phyloP scores from a whole-genome alignment of 2,888 invertebrate species.

The Hemistola chrysoprasaria region DNA sequence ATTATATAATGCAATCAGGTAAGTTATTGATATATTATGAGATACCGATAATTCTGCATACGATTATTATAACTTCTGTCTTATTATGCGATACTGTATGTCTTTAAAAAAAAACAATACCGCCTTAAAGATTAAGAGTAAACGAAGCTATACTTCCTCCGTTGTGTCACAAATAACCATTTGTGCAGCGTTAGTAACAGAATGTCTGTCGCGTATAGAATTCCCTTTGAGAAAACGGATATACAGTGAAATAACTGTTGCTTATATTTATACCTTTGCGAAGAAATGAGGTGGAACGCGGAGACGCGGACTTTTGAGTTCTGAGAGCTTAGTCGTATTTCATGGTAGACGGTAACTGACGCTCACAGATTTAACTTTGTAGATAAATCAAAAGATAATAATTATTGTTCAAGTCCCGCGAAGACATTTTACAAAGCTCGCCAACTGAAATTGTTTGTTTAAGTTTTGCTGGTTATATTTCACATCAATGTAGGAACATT shows the following conservation, averaged over 20 bases:
- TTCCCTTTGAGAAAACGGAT: constrained; percentile 20
- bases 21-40: no score
- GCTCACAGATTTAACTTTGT: constrained; percentile 39
- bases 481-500: neutral
- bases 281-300: constrained; percentile 20
- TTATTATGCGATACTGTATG: no score
- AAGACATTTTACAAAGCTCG: constrained; percentile 19
- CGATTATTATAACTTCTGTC: no score
- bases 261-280: constrained; percentile 18
- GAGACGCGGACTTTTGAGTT: constrained; percentile 16
- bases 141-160: constrained; percentile 1
- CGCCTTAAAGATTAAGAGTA: constrained; percentile 2
- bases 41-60: no score
- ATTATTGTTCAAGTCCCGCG: constrained; percentile 34
- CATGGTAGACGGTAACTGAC: constrained; percentile 35
- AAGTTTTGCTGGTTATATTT: constrained; percentile 1
- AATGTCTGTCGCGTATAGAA: constrained; percentile 13
- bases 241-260: constrained; percentile 19
- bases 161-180: constrained; percentile 13
- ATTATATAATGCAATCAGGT: no score
- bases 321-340: constrained; percentile 28
- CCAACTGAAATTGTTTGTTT: constrained; percentile 21
- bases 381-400: constrained; percentile 49
- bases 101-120: neutral
- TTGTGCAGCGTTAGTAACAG: constrained; percentile 15